Evolutionary conservation across 2,888 invertebrate species (phyloP).

Genomic region (Nemotelus nigrinus): DNA sequence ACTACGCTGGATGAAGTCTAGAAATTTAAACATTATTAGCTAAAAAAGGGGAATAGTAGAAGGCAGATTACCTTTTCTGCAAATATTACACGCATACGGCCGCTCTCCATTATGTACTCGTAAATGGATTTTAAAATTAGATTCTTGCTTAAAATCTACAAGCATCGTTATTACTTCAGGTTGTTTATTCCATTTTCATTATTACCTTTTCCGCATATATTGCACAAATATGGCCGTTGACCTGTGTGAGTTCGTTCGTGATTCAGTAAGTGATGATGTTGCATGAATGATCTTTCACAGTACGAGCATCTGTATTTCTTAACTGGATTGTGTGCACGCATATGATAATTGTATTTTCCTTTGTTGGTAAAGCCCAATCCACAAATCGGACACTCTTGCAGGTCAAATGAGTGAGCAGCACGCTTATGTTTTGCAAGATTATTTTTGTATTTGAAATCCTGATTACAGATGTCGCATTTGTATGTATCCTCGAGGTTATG

Average conservation of each 20-base stretch:
- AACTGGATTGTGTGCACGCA: conserved; percentile 49
- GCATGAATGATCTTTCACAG: conserved; percentile 51
- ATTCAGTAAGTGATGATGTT: conserved; percentile 49
- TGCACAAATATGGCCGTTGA: conserved; percentile 48
- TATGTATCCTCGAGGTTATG: conserved; percentile 36
- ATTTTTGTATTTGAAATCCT: conserved; percentile 46
- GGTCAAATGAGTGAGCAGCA: conserved; percentile 32
- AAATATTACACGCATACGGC: conserved; percentile 49
- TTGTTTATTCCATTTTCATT: neutral
- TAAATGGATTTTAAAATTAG: conserved; percentile 50
- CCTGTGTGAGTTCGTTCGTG: conserved; percentile 51
- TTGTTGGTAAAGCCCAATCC: conserved; percentile 43
- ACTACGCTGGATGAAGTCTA: conserved; percentile 49
- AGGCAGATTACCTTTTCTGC: conserved; percentile 47
- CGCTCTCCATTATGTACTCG: conserved; percentile 48
- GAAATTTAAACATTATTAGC: neutral
- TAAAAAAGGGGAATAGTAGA: neutral
- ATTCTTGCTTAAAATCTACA: conserved; percentile 48
- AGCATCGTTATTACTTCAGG: neutral
- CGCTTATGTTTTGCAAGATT: conserved; percentile 47
- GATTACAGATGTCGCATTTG: conserved; percentile 45
- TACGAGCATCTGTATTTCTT: conserved; percentile 51
- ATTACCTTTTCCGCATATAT: conserved; percentile 50
- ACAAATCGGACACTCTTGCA: conserved; percentile 45
- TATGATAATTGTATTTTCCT: conserved; percentile 48